phyloP scores from a whole-genome alignment of 2,888 invertebrate genomes.

The Axea sp. region DNA sequence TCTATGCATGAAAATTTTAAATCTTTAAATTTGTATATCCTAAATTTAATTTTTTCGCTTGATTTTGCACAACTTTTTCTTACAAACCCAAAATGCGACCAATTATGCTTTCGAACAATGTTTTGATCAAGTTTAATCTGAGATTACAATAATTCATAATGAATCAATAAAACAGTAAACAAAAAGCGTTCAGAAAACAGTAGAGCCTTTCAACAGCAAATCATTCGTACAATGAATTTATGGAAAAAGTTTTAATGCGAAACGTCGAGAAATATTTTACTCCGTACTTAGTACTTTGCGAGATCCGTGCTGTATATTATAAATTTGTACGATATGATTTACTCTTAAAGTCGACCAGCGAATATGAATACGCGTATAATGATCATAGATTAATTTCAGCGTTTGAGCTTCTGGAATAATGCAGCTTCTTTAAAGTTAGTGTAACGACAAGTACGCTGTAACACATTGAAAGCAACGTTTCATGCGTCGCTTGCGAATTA shows the following conservation, averaged over 20 bases:
- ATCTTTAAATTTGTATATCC: too few relatives aligned
- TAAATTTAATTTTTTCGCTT: too few relatives aligned
- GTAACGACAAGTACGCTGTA: slow-evolving; percentile 29
- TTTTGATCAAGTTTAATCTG: too few relatives aligned
- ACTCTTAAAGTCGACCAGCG: not conserved
- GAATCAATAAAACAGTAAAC: too few relatives aligned
- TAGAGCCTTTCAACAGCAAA: not conserved
- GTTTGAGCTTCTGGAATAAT: slow-evolving; percentile 40
- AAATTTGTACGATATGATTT: slow-evolving; percentile 21
- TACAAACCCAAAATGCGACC: too few relatives aligned
- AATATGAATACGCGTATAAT: slow-evolving; percentile 17
- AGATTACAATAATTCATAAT: too few relatives aligned
- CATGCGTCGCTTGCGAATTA: slow-evolving; percentile 44
- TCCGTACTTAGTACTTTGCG: not conserved
- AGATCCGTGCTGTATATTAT: not conserved
- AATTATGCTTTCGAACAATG: too few relatives aligned
- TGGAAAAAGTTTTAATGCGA: slow-evolving; percentile 16
- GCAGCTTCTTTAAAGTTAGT: slow-evolving; percentile 33
- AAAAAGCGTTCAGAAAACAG: too few relatives aligned
- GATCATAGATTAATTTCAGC: slow-evolving; percentile 33
- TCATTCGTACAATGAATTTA: slow-evolving; percentile 9
- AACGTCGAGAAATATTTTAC: not conserved
- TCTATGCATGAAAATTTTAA: too few relatives aligned
- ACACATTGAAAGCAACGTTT: slow-evolving; percentile 32
- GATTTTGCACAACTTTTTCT: too few relatives aligned